These are phyloP conservation scores for Mobula birostris DNA, from an alignment of 2,113 vertebrate species.

Conservation along the genomic window DNA sequence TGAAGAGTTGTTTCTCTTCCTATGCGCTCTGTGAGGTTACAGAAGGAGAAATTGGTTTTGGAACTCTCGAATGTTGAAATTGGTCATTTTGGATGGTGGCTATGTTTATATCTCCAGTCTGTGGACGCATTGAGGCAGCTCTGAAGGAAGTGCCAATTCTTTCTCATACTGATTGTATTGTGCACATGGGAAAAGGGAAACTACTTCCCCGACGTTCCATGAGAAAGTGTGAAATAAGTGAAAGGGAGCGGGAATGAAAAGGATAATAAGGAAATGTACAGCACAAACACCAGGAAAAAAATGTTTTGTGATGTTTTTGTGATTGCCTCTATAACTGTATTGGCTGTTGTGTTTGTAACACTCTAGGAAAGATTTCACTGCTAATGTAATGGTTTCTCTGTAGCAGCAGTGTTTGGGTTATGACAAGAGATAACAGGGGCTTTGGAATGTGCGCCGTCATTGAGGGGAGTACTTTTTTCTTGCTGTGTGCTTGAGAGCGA, in stretches of 20 bases:
- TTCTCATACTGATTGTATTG: background rate
- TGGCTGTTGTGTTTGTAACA: too few relatives aligned
- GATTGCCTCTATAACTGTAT: background rate
- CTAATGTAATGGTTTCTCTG: too few relatives aligned
- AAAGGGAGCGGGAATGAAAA: background rate
- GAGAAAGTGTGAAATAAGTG: background rate
- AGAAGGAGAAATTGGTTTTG: background rate
- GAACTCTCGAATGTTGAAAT: background rate
- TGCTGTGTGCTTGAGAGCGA: too few relatives aligned
- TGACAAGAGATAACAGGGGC: too few relatives aligned
- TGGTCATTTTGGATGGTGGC: background rate
- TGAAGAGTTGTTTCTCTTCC: background rate
- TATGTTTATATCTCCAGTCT: background rate
- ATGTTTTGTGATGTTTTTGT: background rate
- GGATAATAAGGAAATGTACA: background rate
- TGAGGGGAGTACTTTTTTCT: too few relatives aligned
- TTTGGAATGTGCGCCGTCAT: too few relatives aligned
- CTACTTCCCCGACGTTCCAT: background rate
- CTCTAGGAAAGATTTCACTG: too few relatives aligned
- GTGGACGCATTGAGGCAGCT: background rate
- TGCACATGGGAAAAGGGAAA: background rate
- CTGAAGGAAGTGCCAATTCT: background rate
- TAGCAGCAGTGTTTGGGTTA: too few relatives aligned
- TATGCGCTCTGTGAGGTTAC: background rate
- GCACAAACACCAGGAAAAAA: background rate